These are phyloP conservation scores for Brachypteracias leptosomus DNA, from an alignment of 2,113 vertebrate species.

Conservation along the genomic window DNA sequence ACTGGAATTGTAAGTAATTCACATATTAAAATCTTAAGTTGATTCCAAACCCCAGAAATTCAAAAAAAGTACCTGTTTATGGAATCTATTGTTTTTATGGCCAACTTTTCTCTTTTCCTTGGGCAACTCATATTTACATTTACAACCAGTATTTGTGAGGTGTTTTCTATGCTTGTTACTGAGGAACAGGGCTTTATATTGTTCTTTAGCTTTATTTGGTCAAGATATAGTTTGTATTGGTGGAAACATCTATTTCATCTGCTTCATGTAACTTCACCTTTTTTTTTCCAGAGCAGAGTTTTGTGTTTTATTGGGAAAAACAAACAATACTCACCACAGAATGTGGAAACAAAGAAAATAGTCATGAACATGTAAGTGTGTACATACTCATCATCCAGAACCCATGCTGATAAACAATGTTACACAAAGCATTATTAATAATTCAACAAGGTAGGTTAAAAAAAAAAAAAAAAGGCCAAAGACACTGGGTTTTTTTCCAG, in stretches of 20 bases:
- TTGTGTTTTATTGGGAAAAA: not conserved
- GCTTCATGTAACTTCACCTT: not conserved
- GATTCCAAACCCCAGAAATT: slow-evolving; percentile 17
- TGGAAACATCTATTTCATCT: not conserved
- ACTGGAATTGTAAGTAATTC: slow-evolving; percentile 7
- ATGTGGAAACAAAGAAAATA: slow-evolving; percentile 17
- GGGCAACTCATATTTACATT: not conserved
- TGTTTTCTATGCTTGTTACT: not conserved
- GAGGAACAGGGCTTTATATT: not conserved
- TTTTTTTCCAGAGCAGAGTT: not conserved
- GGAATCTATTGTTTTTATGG: not conserved
- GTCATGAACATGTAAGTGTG: not conserved
- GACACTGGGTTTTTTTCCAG: not conserved
- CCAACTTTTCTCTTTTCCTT: not conserved
- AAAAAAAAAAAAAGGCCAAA: not conserved
- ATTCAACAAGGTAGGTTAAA: slow-evolving; percentile 14
- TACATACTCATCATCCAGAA: slow-evolving; percentile 27
- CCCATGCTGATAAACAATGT: slow-evolving; percentile 2
- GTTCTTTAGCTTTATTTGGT: not conserved
- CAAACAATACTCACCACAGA: not conserved
- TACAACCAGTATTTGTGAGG: not conserved
- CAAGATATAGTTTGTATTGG: not conserved
- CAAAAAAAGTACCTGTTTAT: not conserved
- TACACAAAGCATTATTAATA: slow-evolving; percentile 58
- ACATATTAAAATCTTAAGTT: not conserved